Conservation (phyloP, 1,140 invertebrate species). For the Sinella curviseta region DNA sequence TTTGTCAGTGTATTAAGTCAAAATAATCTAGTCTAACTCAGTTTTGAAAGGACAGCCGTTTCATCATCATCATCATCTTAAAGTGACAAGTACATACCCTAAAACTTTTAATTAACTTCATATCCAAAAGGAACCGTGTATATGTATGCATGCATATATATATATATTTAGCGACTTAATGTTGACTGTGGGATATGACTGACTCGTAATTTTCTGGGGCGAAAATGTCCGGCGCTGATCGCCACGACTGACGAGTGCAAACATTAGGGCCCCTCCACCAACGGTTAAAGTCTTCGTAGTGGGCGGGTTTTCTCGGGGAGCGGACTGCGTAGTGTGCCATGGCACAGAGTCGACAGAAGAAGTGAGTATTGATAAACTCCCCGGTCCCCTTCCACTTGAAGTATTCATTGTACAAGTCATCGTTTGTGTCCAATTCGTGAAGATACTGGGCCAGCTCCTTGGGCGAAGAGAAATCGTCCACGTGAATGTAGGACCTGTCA, state of each 20-base stretch:
- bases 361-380: conserved; percentile 91
- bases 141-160: too few relatives aligned
- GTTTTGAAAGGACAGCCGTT: too few relatives aligned
- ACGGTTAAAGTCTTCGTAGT: conserved; percentile 76
- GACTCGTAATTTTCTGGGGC: conserved; percentile 34
- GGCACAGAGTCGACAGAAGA: conserved; percentile 92
- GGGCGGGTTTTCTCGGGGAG: conserved; percentile 48
- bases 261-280: conserved; percentile 75
- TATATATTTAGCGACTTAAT: too few relatives aligned
- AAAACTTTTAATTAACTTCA: too few relatives aligned
- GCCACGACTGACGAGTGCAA: conserved; percentile 47
- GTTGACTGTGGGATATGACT: not conserved
- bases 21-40: too few relatives aligned
- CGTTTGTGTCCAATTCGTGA: conserved; percentile 77
- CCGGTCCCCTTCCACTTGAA: conserved; percentile 88
- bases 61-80: too few relatives aligned
- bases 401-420: conserved; percentile 87
- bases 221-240: conserved; percentile 46
- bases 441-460: conserved; percentile 82
- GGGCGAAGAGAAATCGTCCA: conserved; percentile 87
- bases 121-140: too few relatives aligned
- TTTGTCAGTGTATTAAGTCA: too few relatives aligned
- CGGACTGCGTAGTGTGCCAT: conserved; percentile 72
- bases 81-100: too few relatives aligned
- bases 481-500: conserved; percentile 85